phyloP scores from a whole-genome alignment of 2,797 vertebrate species.

The Gallinago stenura region DNA sequence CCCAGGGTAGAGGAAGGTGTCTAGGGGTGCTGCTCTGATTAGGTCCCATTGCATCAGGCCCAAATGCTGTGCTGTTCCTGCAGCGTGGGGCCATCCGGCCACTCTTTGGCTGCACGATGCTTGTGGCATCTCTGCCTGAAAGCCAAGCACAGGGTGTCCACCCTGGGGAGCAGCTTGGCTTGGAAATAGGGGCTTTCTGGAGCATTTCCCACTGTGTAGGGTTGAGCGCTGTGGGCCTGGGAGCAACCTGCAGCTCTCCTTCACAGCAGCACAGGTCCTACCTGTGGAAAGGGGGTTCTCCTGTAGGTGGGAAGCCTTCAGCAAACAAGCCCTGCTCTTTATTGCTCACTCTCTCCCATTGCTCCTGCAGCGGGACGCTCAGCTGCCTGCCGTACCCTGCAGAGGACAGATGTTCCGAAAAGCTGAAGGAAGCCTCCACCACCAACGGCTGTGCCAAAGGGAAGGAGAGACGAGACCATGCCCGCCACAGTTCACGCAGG shows the following conservation, averaged over 20 bases:
- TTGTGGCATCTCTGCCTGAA: not conserved
- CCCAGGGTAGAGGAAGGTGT: accelerated
- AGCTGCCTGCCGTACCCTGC: slow-evolving; percentile 66
- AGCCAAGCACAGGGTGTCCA: accelerated
- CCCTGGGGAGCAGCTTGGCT: not conserved
- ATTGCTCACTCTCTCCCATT: not conserved
- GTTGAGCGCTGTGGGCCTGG: accelerated
- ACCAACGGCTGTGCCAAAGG: slow-evolving; percentile 80
- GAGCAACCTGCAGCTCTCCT: not conserved
- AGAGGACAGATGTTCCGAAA: slow-evolving; percentile 70
- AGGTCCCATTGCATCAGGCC: accelerated
- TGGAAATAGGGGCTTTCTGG: accelerated
- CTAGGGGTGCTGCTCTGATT: not conserved
- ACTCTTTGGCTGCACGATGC: not conserved
- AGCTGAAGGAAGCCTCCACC: slow-evolving; percentile 61
- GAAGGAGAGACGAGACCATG: slow-evolving; percentile 78
- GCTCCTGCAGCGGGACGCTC: slow-evolving; percentile 74
- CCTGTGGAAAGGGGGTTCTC: not conserved
- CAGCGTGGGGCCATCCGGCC: not conserved
- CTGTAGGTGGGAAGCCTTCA: accelerated
- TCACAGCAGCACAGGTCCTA: not conserved
- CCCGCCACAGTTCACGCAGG: slow-evolving; percentile 81
- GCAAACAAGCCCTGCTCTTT: not conserved
- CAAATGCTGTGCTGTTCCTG: accelerated
- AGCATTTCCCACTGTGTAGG: not conserved